Conservation (phyloP, 1,140 invertebrate species). For the Oedothorax gibbosus region DNA sequence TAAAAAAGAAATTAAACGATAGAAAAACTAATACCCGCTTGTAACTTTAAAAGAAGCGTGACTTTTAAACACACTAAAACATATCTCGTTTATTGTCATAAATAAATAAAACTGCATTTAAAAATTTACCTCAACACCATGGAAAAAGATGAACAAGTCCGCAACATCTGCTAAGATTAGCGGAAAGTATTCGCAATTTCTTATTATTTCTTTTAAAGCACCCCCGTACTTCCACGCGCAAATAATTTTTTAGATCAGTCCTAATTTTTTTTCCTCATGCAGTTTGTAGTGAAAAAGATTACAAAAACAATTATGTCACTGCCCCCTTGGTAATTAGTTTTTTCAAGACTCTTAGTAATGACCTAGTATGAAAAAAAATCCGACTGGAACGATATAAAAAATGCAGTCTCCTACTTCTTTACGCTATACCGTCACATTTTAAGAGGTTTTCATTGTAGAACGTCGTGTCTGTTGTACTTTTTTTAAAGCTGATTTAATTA, state of each 20-base stretch:
- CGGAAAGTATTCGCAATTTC: constrained; percentile 59
- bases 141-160: constrained; percentile 38
- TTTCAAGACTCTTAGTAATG: constrained; percentile 52
- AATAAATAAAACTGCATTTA: constrained; percentile 57
- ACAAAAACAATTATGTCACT: constrained; percentile 61
- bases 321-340: constrained; percentile 60
- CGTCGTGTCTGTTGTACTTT: constrained; percentile 49
- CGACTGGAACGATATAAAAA: not conserved
- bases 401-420: constrained; percentile 31
- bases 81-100: constrained; percentile 51
- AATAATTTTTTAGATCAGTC: not conserved
- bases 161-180: constrained; percentile 58
- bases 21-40: constrained; percentile 7
- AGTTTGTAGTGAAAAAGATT: constrained; percentile 59
- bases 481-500: constrained; percentile 60
- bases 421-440: constrained; percentile 54
- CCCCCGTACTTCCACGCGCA: not conserved
- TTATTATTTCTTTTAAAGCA: not conserved
- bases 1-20: constrained; percentile 1
- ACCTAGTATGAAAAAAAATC: constrained; percentile 33
- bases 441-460: constrained; percentile 61
- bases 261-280: not conserved
- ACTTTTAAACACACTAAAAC: constrained; percentile 51
- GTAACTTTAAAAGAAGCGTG: constrained; percentile 43
- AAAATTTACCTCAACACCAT: constrained; percentile 23